A percentile compares a stretch with the other conserved stretches of the same genome.
Conservation (phyloP, 2,113 vertebrate genomes). For the Caracal caracal region DNA sequence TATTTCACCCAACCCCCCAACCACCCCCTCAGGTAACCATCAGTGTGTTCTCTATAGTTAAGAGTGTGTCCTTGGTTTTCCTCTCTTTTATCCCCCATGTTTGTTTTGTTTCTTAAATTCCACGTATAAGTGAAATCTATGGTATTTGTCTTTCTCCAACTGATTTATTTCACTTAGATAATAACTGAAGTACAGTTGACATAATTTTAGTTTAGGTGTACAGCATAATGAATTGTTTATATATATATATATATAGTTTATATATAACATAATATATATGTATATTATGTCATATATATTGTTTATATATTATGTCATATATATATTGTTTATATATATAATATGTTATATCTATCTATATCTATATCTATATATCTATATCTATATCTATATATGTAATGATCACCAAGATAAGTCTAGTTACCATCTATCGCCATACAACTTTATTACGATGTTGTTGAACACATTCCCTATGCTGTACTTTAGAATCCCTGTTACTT, state of each 20-base stretch:
- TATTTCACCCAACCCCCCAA: too few relatives aligned
- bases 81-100: not conserved
- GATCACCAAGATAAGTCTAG: not conserved
- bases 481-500: not conserved
- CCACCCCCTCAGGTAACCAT: not conserved
- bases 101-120: not conserved
- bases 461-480: not conserved
- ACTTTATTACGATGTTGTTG: not conserved
- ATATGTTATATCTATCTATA: too few relatives aligned
- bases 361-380: not conserved
- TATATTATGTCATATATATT: too few relatives aligned
- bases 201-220: not conserved
- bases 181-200: not conserved
- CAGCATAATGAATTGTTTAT: not conserved
- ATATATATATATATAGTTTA: not conserved
- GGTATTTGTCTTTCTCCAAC: not conserved
- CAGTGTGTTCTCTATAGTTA: not conserved
- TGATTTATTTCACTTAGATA: not conserved
- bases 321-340: not conserved
- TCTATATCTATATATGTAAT: not conserved
- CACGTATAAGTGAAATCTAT: not conserved
- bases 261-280: too few relatives aligned
- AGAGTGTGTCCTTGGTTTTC: not conserved
- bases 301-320: too few relatives aligned
- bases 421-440: not conserved